Conservation (phyloP, 2,113 vertebrate genomes). For the Hippopotamus amphibius region DNA sequence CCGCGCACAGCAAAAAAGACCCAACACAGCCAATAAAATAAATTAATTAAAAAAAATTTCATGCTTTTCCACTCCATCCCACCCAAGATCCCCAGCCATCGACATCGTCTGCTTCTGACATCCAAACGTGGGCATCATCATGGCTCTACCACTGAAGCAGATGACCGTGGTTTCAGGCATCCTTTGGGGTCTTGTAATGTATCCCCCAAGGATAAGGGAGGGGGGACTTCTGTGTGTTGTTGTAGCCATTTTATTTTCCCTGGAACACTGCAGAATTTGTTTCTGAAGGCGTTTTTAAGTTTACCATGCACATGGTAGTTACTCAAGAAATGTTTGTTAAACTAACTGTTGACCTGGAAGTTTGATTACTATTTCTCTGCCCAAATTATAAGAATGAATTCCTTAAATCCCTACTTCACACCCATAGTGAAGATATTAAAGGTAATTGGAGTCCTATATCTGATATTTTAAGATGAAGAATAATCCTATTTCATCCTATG, state of each 20-base stretch:
- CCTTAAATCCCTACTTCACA: constrained; percentile 12
- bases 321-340: constrained; percentile 37
- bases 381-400: constrained; percentile 26
- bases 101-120: background rate
- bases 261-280: background rate
- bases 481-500: constrained; percentile 13
- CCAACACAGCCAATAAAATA: too few species aligned
- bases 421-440: background rate
- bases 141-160: background rate
- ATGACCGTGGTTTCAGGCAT: background rate
- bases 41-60: background rate
- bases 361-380: background rate
- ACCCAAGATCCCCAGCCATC: background rate
- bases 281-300: constrained; percentile 3
- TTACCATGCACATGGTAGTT: background rate
- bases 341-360: background rate
- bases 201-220: background rate
- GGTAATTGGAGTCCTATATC: background rate
- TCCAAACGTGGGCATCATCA: background rate
- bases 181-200: background rate
- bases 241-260: background rate
- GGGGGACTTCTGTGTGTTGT: background rate
- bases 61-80: background rate
- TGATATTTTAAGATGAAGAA: constrained; percentile 14
- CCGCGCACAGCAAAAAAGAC: too few species aligned